Evolutionary conservation across 2,797 vertebrate species (phyloP), one percentile per base, ranked within the genome.

Genomic region (Epinephelus awoara): DNA sequence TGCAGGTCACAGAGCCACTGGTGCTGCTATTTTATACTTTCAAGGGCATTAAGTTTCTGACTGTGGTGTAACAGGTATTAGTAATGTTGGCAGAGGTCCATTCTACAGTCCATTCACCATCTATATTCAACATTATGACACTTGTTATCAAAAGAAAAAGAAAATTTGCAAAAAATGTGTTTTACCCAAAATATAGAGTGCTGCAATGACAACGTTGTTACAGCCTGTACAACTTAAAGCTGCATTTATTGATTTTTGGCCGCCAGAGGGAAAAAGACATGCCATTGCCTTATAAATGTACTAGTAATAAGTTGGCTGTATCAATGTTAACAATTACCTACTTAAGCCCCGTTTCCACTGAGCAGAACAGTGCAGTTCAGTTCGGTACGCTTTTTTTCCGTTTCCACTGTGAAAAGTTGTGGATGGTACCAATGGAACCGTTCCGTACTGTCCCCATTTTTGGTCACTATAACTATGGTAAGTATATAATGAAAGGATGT

Each of bases 11-110:
- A 62, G 27, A 65, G 23, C 42, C 17, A 7, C 58, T 25, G 19
- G 4, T 42, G 63, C 54, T 61, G 69, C 63, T 76, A n/a, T 59
- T 70, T 70, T 52, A 67, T 56, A 63, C 49, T 47, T 72, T 65
- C 14, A 73, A 58, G 52, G n/a, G 34, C 27, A 42, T 42, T 1
- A 54, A 0, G 6, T 21, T 49, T 70, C 55, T 58, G 49, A 52
- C 56, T 73, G 47, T 72, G 49, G 38, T 46, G 27, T 72, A 23
- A 50, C 29, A 47, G 23, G 10, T 40, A 68, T 21, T 34, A 9
- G 52, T 46, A 50, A 15, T 17, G 9, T 69, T 21, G 15, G 63
- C 34, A 27, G 71, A 57, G 51, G 75, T 27, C 46, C 50, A 50
- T 74, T 79, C 56, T 46, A 61, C 50, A 18, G 52, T 38, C 38